Base-by-base conservation (phyloP, 2,888 invertebrate genomes). In the Adelphocoris suturalis region DNA sequence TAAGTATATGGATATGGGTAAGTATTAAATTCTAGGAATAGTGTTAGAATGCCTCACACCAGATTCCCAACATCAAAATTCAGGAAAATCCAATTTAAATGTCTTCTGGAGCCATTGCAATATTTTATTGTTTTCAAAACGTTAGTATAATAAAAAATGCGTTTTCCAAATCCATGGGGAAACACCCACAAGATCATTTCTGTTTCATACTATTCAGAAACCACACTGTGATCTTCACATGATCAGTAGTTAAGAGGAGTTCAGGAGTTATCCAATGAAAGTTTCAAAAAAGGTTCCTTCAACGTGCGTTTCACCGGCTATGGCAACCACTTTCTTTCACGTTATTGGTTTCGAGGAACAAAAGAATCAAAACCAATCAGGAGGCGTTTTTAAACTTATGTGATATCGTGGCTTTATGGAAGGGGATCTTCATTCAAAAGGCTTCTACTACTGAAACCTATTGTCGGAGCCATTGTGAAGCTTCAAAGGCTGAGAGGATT, bases 401-500 rank as follows among this genome's bases (percentile, higher is more conserved):
- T 52, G 52, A 52, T 52, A 13, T 16, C 52, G 13, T 52, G 13
- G 52, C 52, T 16, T 14, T 16, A 19, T 61, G 61, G 16, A 37
- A 37, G n/a, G n/a, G n/a, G 9, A 61, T 19, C 61, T 61, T 19
- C 61, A n/a, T 19, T 61, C 61, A 19, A 61, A 61, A 9, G 16
- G 61, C 52, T 52, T 52, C 52, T 52, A 61, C 16, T 61, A 61
- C 16, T 61, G 61, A 61, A 61, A 61, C 61, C 19, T 2, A 19
- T 61, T 16, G 16, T n/a, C n/a, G 9, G n/a, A n/a, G 61, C 61
- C 19, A 19, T 61, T 19, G 61, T n/a, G 61, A 14, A n/a, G 9
- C 61, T n/a, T 61, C n/a, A 61, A 61, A 61, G 61, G 61, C 61
- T 61, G 61, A 61, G 61, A 61, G 61, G n/a, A 61, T 61, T 61